Percentiles rank a stretch among this genome's conserved stretches.
Conservation (phyloP, 2,797 vertebrate genomes). For the Macropus fuliginosus region DNA sequence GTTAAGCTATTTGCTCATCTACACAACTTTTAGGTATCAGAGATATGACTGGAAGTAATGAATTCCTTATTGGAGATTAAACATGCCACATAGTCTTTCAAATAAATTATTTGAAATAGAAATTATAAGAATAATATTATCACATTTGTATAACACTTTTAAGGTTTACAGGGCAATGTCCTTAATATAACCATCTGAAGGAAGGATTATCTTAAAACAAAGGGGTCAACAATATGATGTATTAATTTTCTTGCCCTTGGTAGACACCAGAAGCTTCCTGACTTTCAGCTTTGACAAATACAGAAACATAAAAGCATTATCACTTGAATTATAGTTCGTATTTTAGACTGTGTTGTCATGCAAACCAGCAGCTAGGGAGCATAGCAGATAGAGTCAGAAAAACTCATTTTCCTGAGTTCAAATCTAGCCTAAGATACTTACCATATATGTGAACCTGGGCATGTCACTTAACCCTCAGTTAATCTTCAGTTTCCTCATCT, state of each 20-base stretch:
- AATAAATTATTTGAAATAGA: not conserved
- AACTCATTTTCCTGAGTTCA: not conserved
- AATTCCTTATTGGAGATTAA: not conserved
- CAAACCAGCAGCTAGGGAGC: not conserved
- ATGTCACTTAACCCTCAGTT: no score
- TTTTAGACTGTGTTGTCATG: not conserved
- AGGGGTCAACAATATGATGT: not conserved
- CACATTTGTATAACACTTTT: not conserved
- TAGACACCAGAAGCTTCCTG: not conserved
- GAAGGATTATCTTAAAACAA: not conserved
- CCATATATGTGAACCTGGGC: not conserved
- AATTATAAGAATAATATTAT: not conserved
- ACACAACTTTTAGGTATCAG: not conserved
- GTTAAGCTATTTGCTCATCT: not conserved
- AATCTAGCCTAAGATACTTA: not conserved
- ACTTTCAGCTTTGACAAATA: not conserved
- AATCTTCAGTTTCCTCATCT: not conserved
- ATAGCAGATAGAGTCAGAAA: not conserved
- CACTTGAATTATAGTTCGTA: not conserved
- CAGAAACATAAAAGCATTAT: not conserved
- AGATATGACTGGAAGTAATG: not conserved
- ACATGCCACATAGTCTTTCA: not conserved
- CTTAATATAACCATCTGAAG: not conserved
- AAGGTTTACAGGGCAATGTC: not conserved
- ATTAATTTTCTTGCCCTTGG: not conserved